Percentiles rank a stretch among this genome's conserved stretches.
Conservation (phyloP, 2,888 invertebrate genomes). For the Labia minor region DNA sequence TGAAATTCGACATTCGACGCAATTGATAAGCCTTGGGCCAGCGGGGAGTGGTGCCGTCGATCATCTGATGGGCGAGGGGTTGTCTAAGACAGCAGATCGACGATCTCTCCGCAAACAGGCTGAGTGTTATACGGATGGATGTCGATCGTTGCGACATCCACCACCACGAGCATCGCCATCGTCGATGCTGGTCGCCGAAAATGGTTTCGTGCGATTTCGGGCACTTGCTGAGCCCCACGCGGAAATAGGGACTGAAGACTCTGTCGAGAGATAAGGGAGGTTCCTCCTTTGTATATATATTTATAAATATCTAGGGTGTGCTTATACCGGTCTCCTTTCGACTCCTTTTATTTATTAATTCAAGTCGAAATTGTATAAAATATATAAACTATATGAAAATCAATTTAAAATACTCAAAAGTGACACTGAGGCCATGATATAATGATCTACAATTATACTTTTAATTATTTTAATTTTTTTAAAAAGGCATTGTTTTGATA, state of each 20-base stretch:
- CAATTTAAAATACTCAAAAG: neutral
- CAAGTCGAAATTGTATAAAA: neutral
- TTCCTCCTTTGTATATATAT: neutral
- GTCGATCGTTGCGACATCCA: neutral
- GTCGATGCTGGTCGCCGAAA: conserved; percentile 83
- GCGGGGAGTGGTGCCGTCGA: conserved; percentile 42
- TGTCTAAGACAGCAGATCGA: conserved; percentile 22
- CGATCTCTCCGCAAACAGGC: conserved; percentile 22
- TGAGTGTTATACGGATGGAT: conserved; percentile 17
- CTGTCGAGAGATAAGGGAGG: conserved; percentile 20
- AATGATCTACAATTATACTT: neutral
- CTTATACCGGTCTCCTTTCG: conserved; percentile 8
- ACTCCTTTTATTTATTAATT: neutral
- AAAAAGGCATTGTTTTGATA: neutral
- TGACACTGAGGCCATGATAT: conserved; percentile 13
- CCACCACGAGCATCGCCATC: conserved; percentile 31
- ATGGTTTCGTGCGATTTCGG: conserved; percentile 77
- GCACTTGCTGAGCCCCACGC: conserved; percentile 46
- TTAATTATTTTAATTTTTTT: too few species aligned
- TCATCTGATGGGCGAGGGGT: conserved; percentile 28
- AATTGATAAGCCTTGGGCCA: conserved; percentile 32
- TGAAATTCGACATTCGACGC: conserved; percentile 36
- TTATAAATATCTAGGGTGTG: conserved; percentile 3
- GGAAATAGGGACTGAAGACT: conserved; percentile 22
- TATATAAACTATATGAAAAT: neutral